phyloP scores from a whole-genome alignment of 2,113 vertebrate species.

The Mormyrus iriodes region DNA sequence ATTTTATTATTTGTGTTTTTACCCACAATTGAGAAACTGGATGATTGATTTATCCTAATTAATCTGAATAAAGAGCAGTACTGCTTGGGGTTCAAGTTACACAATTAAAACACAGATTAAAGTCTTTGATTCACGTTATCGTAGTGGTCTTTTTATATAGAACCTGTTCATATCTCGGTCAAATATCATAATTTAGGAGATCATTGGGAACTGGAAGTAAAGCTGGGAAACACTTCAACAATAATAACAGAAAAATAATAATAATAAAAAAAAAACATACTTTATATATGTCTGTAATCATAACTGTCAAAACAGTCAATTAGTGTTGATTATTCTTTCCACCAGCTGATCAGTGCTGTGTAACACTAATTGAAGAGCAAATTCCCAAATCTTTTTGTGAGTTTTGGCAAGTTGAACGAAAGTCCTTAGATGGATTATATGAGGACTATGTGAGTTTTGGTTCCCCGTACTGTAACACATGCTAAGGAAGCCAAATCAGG shows the following conservation, averaged over 20 bases:
- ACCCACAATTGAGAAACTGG: not conserved
- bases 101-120: no score
- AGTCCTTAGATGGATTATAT: not conserved
- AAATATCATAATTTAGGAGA: no score
- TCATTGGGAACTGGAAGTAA: not conserved
- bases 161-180: no score
- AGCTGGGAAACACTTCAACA: not conserved
- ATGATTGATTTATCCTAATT: not conserved
- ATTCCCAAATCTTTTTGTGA: not conserved
- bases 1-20: not conserved
- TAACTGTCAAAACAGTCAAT: not conserved
- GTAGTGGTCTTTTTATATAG: not conserved
- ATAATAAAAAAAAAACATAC: not conserved
- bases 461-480: not conserved
- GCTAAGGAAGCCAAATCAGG: no score
- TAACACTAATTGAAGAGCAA: not conserved
- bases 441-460: not conserved
- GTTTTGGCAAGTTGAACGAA: not conserved
- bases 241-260: not conserved
- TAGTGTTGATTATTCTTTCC: not conserved
- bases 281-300: not conserved
- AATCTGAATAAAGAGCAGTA: not conserved
- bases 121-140: not conserved
- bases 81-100: not conserved
- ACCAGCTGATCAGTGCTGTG: not conserved